These are phyloP conservation scores for Agriopis aurantiaria DNA, from an alignment of 2,888 invertebrate species.

Conservation along the genomic window DNA sequence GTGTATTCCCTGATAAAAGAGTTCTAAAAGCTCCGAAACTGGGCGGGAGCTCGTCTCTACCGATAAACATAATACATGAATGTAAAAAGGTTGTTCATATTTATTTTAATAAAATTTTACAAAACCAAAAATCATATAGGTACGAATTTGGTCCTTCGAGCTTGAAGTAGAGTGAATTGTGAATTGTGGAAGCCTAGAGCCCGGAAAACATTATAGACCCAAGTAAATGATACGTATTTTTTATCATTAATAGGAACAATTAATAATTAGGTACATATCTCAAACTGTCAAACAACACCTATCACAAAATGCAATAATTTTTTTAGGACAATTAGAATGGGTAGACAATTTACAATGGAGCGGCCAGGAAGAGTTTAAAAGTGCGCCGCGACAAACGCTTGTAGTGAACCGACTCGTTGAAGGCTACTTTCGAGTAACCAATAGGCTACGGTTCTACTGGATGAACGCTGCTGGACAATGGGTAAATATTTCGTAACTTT, in stretches of 20 bases:
- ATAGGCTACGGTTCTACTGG: conserved; percentile 91
- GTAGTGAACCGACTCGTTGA: conserved; percentile 87
- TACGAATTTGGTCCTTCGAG: neutral
- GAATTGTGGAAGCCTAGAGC: neutral
- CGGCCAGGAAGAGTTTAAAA: conserved; percentile 85
- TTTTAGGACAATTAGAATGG: conserved; percentile 90
- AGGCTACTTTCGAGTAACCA: conserved; percentile 89
- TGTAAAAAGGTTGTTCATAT: no score
- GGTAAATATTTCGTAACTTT: conserved; percentile 73
- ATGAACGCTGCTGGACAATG: conserved; percentile 92
- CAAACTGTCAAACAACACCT: neutral
- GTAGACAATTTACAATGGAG: conserved; percentile 89
- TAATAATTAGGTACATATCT: neutral
- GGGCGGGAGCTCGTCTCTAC: no score
- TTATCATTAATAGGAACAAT: neutral
- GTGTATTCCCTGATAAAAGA: neutral
- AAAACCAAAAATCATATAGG: neutral
- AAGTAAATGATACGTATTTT: neutral
- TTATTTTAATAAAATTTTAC: neutral
- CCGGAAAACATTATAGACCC: neutral
- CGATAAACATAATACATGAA: no score
- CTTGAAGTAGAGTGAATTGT: neutral
- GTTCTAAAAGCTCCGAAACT: no score
- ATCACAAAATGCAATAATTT: conserved; percentile 14
- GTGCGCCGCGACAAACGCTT: conserved; percentile 83